phyloP scores from a whole-genome alignment of 2,888 invertebrate species.

The Nycteola revayana region DNA sequence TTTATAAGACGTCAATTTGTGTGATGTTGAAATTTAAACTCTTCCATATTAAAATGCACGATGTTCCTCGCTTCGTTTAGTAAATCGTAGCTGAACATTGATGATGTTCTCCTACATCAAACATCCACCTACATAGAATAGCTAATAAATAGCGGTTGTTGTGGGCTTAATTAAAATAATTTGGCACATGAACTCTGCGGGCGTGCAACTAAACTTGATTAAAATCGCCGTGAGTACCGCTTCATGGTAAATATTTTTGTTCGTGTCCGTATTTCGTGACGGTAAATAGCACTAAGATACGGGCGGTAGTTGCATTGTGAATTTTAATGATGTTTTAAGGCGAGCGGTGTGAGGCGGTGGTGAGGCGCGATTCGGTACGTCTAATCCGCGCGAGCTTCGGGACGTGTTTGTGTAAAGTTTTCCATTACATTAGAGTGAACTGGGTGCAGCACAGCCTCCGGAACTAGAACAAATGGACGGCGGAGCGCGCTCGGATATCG shows the following conservation, averaged over 20 bases:
- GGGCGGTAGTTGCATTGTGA: constrained; percentile 47
- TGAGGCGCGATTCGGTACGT: constrained; percentile 37
- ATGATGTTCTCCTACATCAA: constrained; percentile 27
- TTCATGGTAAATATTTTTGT: not conserved
- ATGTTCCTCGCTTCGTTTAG: constrained; percentile 37
- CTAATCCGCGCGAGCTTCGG: constrained; percentile 54
- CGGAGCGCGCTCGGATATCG: constrained; percentile 66
- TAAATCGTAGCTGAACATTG: constrained; percentile 30
- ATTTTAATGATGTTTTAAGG: constrained; percentile 63
- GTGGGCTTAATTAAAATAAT: constrained; percentile 47
- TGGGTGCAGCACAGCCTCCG: constrained; percentile 41
- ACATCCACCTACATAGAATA: constrained; percentile 30
- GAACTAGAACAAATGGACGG: constrained; percentile 73
- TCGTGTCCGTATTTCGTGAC: constrained; percentile 10
- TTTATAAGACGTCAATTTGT: constrained; percentile 29
- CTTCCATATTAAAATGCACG: not conserved
- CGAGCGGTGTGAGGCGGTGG: constrained; percentile 24
- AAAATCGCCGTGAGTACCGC: constrained; percentile 30
- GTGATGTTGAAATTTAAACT: constrained; percentile 27
- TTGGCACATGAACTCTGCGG: constrained; percentile 24
- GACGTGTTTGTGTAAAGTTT: constrained; percentile 69
- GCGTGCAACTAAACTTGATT: constrained; percentile 41
- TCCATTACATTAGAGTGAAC: constrained; percentile 65
- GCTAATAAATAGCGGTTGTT: constrained; percentile 34
- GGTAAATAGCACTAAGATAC: constrained; percentile 43